These are phyloP conservation scores for Ameiurus melas DNA, from an alignment of 2,113 vertebrate species.

Conservation along the genomic window DNA sequence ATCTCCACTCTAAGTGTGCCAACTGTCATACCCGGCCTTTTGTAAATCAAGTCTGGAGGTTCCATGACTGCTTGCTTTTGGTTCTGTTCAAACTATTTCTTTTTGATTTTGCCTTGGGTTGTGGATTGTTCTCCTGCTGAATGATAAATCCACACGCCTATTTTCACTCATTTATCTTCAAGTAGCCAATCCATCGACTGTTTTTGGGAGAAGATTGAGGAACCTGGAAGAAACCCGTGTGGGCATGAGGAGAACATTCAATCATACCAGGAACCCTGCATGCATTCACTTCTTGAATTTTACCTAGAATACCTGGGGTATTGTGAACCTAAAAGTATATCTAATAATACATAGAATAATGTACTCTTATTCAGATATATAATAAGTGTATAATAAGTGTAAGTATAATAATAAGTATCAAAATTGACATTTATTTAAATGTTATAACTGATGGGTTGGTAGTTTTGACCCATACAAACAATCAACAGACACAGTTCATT, in stretches of 20 bases:
- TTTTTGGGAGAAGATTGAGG: not conserved
- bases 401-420: not conserved
- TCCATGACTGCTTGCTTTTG: too few species aligned
- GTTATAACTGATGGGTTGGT: not conserved
- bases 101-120: too few species aligned
- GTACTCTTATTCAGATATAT: not conserved
- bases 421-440: too few species aligned
- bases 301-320: too few species aligned
- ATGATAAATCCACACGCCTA: not conserved
- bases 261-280: not conserved
- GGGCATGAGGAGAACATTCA: not conserved
- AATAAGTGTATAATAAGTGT: too few species aligned
- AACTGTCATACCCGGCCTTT: not conserved
- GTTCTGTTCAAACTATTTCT: not conserved
- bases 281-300: too few species aligned
- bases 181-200: not conserved
- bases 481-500: not conserved
- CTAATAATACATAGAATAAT: not conserved
- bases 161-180: not conserved
- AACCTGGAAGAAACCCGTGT: not conserved
- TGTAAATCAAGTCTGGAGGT: not conserved
- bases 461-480: not conserved
- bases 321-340: not conserved
- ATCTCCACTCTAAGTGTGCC: not conserved
- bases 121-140: not conserved